Evolutionary conservation across 2,888 invertebrate genomes (phyloP).

Genomic region (Brachypalpus laphriformis): DNA sequence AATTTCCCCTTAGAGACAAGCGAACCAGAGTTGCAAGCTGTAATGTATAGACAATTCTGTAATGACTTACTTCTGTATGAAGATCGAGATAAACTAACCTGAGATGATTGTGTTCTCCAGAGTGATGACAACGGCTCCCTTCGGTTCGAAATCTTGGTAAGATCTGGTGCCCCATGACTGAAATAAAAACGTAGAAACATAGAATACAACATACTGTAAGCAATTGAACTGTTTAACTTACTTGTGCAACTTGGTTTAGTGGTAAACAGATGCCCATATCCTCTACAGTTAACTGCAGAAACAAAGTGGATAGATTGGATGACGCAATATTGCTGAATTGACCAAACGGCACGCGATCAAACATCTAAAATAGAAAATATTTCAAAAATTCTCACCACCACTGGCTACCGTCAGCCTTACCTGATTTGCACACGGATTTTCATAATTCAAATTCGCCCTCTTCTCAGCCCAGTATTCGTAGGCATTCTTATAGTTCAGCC

Average conservation of each 20-base stretch:
- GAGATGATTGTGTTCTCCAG: slow-evolving; percentile 96
- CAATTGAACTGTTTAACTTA: slow-evolving; percentile 76
- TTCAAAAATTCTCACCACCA: slow-evolving; percentile 82
- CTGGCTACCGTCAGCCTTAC: no score
- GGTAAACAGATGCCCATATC: slow-evolving; percentile 98
- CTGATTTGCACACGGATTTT: slow-evolving; percentile 86
- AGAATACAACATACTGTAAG: not conserved
- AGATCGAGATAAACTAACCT: slow-evolving; percentile 68
- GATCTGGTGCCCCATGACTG: slow-evolving; percentile 87
- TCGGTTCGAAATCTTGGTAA: slow-evolving; percentile 89
- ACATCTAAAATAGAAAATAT: slow-evolving; percentile 79
- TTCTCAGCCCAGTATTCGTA: slow-evolving; percentile 99
- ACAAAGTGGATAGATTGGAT: slow-evolving; percentile 94
- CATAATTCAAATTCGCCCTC: slow-evolving; percentile 94
- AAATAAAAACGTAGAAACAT: slow-evolving; percentile 76
- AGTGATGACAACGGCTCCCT: slow-evolving; percentile 97
- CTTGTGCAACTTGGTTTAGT: slow-evolving; percentile 91
- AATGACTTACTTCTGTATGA: not conserved
- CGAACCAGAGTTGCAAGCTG: slow-evolving; percentile 97
- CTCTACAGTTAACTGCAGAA: slow-evolving; percentile 96
- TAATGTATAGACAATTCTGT: slow-evolving; percentile 63
- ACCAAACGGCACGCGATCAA: slow-evolving; percentile 90
- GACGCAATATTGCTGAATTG: slow-evolving; percentile 90
- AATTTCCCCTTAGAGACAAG: slow-evolving; percentile 96
- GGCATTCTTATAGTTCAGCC: slow-evolving; percentile 99